Base-by-base conservation (phyloP, 2,113 vertebrate species). In the Chunga burmeisteri region DNA sequence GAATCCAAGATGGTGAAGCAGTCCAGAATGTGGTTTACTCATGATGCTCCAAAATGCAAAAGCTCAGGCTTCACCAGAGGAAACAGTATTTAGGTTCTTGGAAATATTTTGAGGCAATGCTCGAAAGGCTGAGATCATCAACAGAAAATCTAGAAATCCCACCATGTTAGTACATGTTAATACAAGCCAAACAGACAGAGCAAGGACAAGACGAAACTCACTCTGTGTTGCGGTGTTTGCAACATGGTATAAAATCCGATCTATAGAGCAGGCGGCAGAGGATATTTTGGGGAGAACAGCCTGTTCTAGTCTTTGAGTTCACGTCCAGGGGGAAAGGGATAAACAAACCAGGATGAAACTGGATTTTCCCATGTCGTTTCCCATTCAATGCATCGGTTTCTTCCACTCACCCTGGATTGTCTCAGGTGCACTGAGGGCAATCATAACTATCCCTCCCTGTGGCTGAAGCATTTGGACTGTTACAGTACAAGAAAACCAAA, bases 221-320 rank as follows among this genome's bases (percentile, higher is more conserved):
- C 25, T 38, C 46, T 7, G 12, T 6, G 27, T 8, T 6, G 22
- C 2, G 2, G 23, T 8, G 68, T 3, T 42, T 7, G 6, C 59
- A 26, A 11, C 42, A 13, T 2, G 1, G 8, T 7, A 3, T 10
- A 15, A 36, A 66, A 14, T 3, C 3, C 0, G 0, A 55, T 8
- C 66, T 5, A 3, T 1, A 17, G 25, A n/a, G 77, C 3, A 0
- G 30, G 16, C 12, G 8, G 32, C 53, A 18, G 46, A 52, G 38
- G 47, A 7, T 6, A 6, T 7, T 34, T 11, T 7, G 32, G 36
- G 61, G 79, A 67, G 38, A 67, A 46, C 1, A 38, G 44, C 61
- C 38, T 18, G 42, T 58, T 29, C 52, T 29, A 27, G 34, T 34
- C 61, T 38, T 56, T 3, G 4, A 40, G 53, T 38, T 61, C 19